Base-by-base conservation (phyloP, 2,888 invertebrate species). In the Metacarcinus magister region DNA sequence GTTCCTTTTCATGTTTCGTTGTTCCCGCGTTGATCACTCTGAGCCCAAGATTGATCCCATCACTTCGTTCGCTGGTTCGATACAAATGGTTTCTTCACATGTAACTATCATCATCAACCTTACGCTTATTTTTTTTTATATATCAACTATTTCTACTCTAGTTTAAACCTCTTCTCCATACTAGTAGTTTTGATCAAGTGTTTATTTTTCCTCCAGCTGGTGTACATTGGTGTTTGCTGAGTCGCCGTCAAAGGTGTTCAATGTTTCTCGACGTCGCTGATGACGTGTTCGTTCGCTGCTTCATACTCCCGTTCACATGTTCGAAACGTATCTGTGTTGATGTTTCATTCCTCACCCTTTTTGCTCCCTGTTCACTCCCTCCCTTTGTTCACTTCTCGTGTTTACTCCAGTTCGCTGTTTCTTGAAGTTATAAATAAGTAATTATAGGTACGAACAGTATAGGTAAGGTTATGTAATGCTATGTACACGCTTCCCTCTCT, bases 201-300 rank as follows among this genome's bases (percentile, higher is more conserved):
- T 67, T 67, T 4, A 5, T 67, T 67, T 19, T 16, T 5, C 32
- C 82, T 82, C 2, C 32, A 82, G 32, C 32, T 28, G 82, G 32
- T 67, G 19, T 82, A 8, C 32, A 32, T 82, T 82, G 32, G 23
- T 32, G 82, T 82, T 82, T 32, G 82, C 82, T 82, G 82, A 32
- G 82, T 82, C 82, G 32, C 82, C 82, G 82, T 82, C 28, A 82
- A 28, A 67, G 32, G 82, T 82, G 82, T 82, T 82, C 82, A 82
- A 28, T 32, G 82, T 32, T 82, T 28, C 32, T 13, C 32, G 5
- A 82, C 82, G 82, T 75, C 28, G 28, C 75, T 75, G 4, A 75
- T 75, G 75, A 75, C 75, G 75, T 28, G n/a, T n/a, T n/a, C n/a
- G 67, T 23, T 67, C n/a, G 67, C 82, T 82, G 82, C 82, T 82